A percentile compares a stretch with the other conserved stretches of the same genome.
phyloP scores from a whole-genome alignment of 2,797 vertebrate species.

The Pterois miles region DNA sequence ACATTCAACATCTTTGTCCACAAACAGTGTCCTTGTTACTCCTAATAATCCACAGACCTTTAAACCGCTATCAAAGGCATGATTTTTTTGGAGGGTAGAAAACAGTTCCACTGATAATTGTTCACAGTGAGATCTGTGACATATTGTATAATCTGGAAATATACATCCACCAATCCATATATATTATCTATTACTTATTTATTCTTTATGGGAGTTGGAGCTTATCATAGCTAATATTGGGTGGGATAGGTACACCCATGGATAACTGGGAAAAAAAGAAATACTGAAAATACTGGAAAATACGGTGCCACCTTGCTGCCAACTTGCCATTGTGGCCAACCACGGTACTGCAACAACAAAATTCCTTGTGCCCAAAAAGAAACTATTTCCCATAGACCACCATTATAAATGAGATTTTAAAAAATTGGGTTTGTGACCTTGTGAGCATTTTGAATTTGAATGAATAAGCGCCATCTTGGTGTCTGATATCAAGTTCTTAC shows the following conservation, averaged over 20 bases:
- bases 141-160: constrained; percentile 1
- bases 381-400: background rate
- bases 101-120: background rate
- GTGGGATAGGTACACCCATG: background rate
- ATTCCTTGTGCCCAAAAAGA: background rate
- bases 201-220: background rate
- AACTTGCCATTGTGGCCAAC: background rate
- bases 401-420: background rate
- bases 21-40: background rate
- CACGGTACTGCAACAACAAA: background rate
- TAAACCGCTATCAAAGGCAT: background rate
- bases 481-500: background rate
- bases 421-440: too few species aligned
- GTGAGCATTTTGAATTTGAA: background rate
- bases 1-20: background rate
- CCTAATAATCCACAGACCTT: background rate
- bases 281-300: too few species aligned
- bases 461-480: background rate
- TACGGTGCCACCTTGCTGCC: background rate
- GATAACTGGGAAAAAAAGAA: background rate
- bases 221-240: background rate
- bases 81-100: background rate
- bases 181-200: background rate
- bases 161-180: background rate
- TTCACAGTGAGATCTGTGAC: background rate